Base-by-base conservation (phyloP, 2,113 vertebrate genomes). In the Pterocles orientalis region DNA sequence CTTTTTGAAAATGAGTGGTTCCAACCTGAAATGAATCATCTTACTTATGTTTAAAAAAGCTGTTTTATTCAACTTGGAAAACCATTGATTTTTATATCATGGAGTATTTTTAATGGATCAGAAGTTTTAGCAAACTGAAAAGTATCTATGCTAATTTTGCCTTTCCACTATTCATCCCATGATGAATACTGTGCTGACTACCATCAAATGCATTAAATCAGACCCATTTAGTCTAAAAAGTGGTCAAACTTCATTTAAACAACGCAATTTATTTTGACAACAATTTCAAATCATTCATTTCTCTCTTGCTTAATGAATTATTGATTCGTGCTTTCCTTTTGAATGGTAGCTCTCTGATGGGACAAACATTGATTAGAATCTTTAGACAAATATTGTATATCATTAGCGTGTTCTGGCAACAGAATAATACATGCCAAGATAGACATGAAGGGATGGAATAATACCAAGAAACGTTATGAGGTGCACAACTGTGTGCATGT, bases 291-390 rank as follows among this genome's bases (percentile, higher is more conserved):
- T 87, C 1, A 85, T 77, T 91, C 4, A 61, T 86, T 93, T 93
- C 41, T 82, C 47, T 88, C 58, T 79, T 80, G 41, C 31, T 90
- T 91, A 93, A 96, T 93, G 70, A 88, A 96, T 91, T 96, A 96
- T 94, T 96, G 93, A 96, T 95, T 80, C 83, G 54, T 88, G 33
- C 54, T 83, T 92, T 89, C 51, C 21, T 72, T 93, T 78, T 88
- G 90, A 95, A 90, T 90, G 62, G 90, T 89, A 69, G 62, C 43
- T 54, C 23, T 90, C 66, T 86, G 86, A 76, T 87, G 77, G 45
- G 65, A 76, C 82, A 94, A 94, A 88, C 70, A 92, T 94, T 84
- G 92, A 94, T 93, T 93, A 72, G 17, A 94, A 84, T 45, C 33
- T 84, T 92, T 75, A 70, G 75, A 93, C 57, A 79, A 90, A 93